Evolutionary conservation across 2,888 invertebrate species (phyloP).

Genomic region (Acronicta alni): DNA sequence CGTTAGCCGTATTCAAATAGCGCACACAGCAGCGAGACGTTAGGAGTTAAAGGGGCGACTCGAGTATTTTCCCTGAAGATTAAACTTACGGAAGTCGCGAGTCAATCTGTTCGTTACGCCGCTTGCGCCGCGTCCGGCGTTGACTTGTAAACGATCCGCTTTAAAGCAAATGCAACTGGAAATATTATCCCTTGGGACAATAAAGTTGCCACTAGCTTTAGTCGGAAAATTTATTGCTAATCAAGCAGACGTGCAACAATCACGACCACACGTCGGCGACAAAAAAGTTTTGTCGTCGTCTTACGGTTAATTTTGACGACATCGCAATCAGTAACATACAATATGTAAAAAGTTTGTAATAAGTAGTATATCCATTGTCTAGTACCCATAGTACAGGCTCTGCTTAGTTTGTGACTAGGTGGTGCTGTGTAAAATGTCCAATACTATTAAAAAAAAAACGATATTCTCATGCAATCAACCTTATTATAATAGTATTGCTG

Average conservation of each 20-base stretch:
- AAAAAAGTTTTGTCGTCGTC: background rate
- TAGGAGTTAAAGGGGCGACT: slow-evolving; percentile 52
- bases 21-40: slow-evolving; percentile 46
- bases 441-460: too few species aligned
- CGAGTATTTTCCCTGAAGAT: slow-evolving; percentile 66
- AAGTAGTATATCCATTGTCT: too few species aligned
- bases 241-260: background rate
- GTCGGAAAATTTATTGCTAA: slow-evolving; percentile 59
- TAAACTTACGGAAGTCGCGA: slow-evolving; percentile 59
- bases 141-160: slow-evolving; percentile 62
- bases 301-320: too few species aligned
- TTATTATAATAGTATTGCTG: too few species aligned
- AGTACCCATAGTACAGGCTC: too few species aligned
- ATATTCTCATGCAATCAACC: too few species aligned
- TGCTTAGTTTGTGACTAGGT: too few species aligned
- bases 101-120: slow-evolving; percentile 70
- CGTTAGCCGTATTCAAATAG: slow-evolving; percentile 51
- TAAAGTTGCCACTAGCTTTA: slow-evolving; percentile 57
- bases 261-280: background rate
- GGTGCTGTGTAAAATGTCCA: too few species aligned
- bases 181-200: slow-evolving; percentile 62
- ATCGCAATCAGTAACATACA: too few species aligned
- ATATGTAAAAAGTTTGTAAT: too few species aligned
- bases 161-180: slow-evolving; percentile 54
- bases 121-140: slow-evolving; percentile 42